Evolutionary conservation across 2,888 invertebrate species (phyloP).

Genomic region (Nowickia ferox): DNA sequence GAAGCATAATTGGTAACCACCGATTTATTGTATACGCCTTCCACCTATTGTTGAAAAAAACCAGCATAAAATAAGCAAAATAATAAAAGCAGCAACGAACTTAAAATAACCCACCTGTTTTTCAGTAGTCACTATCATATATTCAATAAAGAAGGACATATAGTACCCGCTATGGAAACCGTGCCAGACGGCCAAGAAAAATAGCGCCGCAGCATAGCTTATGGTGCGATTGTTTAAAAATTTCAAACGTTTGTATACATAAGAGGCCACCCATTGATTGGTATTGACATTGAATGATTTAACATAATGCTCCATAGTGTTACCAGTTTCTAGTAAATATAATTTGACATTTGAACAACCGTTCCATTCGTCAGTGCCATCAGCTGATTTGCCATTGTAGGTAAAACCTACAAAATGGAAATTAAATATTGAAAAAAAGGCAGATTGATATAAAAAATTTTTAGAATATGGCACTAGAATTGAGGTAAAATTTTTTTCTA

Average conservation of each 20-base stretch:
- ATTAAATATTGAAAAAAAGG: background rate
- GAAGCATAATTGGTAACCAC: conserved; percentile 76
- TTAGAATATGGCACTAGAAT: too few species aligned
- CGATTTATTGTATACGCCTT: conserved; percentile 75
- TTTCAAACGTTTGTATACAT: conserved; percentile 96
- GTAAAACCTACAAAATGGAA: conserved; percentile 87
- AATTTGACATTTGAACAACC: conserved; percentile 95
- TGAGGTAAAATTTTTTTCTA: too few species aligned
- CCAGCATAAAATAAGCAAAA: background rate
- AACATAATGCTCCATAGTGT: conserved; percentile 93
- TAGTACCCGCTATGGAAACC: conserved; percentile 98
- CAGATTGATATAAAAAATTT: background rate
- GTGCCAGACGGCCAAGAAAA: conserved; percentile 98
- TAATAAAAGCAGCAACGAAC: background rate
- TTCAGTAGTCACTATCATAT: conserved; percentile 92
- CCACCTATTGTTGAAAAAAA: conserved; percentile 74
- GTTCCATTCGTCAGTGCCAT: conserved; percentile 94
- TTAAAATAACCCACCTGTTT: conserved; percentile 87
- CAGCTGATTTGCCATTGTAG: conserved; percentile 84
- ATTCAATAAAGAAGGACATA: conserved; percentile 95
- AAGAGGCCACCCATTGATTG: conserved; percentile 96
- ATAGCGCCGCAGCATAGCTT: conserved; percentile 92
- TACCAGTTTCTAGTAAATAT: conserved; percentile 91
- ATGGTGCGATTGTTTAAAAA: conserved; percentile 92
- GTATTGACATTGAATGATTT: conserved; percentile 97